Base-by-base conservation (phyloP, 2,113 vertebrate species). In the Pelusios castaneus region DNA sequence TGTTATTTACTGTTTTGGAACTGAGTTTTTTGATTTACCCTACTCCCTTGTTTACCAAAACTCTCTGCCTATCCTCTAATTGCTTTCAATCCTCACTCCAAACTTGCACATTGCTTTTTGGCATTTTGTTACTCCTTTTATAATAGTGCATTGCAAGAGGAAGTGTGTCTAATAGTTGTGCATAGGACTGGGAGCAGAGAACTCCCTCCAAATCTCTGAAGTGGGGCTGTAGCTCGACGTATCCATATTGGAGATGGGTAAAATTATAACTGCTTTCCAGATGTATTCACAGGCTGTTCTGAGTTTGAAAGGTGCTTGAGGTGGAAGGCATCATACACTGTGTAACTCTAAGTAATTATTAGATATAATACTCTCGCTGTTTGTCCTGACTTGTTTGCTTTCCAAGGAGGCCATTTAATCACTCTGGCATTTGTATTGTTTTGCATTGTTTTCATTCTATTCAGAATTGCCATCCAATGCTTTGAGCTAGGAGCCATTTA, bases 381-480 rank as follows among this genome's bases (percentile, higher is more conserved):
- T 82, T 89, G 80, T 92, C 86, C 87, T 80, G 49, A 84, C 89
- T 95, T 91, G 85, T 92, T 96, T 94, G 79, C 87, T 95, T 96
- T 94, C 91, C 70, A 89, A 9, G 76, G 24, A 93, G 27, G 82
- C 78, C 77, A 95, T 91, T 93, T 88, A 90, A 93, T 95, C 45
- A 3, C 55, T 5, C 22, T 83, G 60, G n/a, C 87, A 77, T 87
- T 94, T 93, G 75, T 51, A 86, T 54, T 83, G 83, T 89, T 96
- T 91, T 95, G 51, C 84, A 95, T 60, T 85, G 54, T 75, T 95
- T 92, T 91, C 88, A 16, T 85, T 93, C 12, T 89, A 51, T 95
- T 92, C 38, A 80, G 56, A 86, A 82, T 87, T 8, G 1, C 63
- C 0, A 1, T 54, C 22, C 7, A 45, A 22, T 41, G 73, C 31